These are phyloP conservation scores for Narcine bancroftii DNA, from an alignment of 2,113 vertebrate genomes.

Conservation along the genomic window DNA sequence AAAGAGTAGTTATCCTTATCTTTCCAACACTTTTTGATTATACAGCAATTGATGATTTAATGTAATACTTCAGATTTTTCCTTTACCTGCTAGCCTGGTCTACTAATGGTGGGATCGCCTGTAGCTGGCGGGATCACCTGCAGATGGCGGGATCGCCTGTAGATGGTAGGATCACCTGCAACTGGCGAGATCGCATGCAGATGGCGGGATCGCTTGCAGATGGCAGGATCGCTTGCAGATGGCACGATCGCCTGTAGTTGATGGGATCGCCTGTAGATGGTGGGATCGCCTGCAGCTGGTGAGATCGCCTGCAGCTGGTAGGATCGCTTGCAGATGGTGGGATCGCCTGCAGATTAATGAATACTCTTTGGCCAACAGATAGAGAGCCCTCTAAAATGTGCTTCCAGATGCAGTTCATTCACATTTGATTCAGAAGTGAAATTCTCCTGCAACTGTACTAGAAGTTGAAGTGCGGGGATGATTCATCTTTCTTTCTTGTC, in stretches of 20 bases:
- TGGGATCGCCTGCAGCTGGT: background rate
- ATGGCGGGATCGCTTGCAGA: no score
- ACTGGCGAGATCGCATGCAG: no score
- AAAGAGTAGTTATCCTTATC: background rate
- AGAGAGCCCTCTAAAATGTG: background rate
- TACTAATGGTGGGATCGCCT: background rate
- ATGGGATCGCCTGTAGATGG: no score
- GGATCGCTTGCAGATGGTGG: no score
- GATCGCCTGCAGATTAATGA: background rate
- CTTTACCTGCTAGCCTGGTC: background rate
- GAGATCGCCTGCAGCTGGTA: no score
- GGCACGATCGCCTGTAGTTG: no score
- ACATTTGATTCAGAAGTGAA: background rate
- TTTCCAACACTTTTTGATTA: background rate
- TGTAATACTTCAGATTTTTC: background rate
- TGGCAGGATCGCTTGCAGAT: no score
- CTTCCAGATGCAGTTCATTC: background rate
- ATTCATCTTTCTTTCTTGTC: background rate
- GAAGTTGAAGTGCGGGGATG: background rate
- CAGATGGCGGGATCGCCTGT: no score
- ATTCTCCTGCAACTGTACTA: background rate
- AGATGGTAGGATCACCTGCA: no score
- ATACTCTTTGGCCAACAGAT: background rate
- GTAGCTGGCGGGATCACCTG: no score
- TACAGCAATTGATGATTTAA: background rate